A percentile compares a stretch with the other conserved stretches of the same genome.
Evolutionary conservation across 2,113 vertebrate genomes (phyloP).

Genomic region (Rhinolophus ferrumequinum): DNA sequence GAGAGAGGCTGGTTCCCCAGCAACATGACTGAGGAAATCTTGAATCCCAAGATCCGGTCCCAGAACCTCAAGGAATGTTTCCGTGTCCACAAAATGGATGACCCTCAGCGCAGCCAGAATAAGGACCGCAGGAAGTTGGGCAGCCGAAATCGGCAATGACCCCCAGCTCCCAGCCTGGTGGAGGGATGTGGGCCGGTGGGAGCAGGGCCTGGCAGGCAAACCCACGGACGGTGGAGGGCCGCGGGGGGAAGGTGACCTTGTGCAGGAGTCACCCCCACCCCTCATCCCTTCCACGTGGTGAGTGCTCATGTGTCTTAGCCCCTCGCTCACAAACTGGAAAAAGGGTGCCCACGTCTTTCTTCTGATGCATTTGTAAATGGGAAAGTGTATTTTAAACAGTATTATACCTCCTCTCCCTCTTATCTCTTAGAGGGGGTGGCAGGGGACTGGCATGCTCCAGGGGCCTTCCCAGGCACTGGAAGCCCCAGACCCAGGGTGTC

Average conservation of each 20-base stretch:
- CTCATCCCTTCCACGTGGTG: not conserved
- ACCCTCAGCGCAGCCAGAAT: conserved; percentile 86
- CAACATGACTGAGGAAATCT: conserved; percentile 94
- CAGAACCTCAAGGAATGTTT: conserved; percentile 96
- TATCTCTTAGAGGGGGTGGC: not conserved
- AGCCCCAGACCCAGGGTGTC: not conserved
- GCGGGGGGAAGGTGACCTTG: not conserved
- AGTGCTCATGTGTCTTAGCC: not conserved
- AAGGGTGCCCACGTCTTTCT: not conserved
- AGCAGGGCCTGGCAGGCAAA: not conserved
- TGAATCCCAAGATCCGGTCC: conserved; percentile 94
- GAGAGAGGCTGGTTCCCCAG: conserved; percentile 98
- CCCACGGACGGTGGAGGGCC: accelerated
- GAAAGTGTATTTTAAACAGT: not conserved
- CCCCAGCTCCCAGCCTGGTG: accelerated
- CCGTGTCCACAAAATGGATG: conserved; percentile 94
- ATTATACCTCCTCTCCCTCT: not conserved
- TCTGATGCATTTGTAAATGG: not conserved
- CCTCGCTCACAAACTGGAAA: not conserved
- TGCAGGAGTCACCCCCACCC: accelerated
- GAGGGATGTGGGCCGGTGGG: not conserved
- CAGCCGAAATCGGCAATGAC: conserved; percentile 89
- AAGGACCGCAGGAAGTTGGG: conserved; percentile 88
- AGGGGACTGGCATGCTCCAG: not conserved
- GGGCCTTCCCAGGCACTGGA: not conserved